Evolutionary conservation across 2,888 invertebrate genomes (phyloP), one percentile per base, ranked within the genome.

Genomic region (Gastrophysa polygoni): DNA sequence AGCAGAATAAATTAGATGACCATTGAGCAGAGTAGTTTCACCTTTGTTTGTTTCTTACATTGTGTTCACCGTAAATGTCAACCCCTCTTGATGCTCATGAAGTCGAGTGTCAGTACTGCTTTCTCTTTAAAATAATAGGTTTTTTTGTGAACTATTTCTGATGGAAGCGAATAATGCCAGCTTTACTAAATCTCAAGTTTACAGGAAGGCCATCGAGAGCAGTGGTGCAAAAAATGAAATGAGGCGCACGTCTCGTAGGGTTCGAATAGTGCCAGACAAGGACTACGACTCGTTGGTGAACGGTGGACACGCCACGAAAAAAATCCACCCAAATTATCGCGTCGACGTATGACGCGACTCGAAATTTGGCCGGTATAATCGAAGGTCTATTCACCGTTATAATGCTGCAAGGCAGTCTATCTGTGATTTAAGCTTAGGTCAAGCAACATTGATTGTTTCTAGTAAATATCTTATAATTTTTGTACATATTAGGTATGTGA

Each of bases 361-460:
- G 10, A 14, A 21, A 16, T 32, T 38, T 47, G 10, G 8, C 18
- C 17, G 51, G 38, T 47, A n/a, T n/a, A n/a, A 17, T 55, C 44
- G 43, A 56, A 46, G 32, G 24, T 32, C 14, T 57, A 47, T 28
- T 51, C 56, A 34, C 51, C 56, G n/a, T n/a, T n/a, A 51, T 50
- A 29, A 20, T 44, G 61, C 61, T 61, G 61, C 50, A 51, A 55
- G 52, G 61, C 61, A 56, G 51, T 61, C 28, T 56, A 47, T 61
- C 57, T 61, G 61, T 61, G 61, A 61, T 61, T 61, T 54, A 54
- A 44, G 52, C 48, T 28, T 59, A 55, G 17, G 18, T 54, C 51
- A 10, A 21, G n/a, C n/a, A 43, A 43, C 44, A 29, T 52, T 54
- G n/a, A 6, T 43, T 43, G 17, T 20, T 51, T 2, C 28, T 51